A percentile compares a stretch with the other conserved stretches of the same genome.
These are phyloP conservation scores for Corynorhinus townsendii DNA, from an alignment of 2,113 vertebrate species.

Conservation along the genomic window DNA sequence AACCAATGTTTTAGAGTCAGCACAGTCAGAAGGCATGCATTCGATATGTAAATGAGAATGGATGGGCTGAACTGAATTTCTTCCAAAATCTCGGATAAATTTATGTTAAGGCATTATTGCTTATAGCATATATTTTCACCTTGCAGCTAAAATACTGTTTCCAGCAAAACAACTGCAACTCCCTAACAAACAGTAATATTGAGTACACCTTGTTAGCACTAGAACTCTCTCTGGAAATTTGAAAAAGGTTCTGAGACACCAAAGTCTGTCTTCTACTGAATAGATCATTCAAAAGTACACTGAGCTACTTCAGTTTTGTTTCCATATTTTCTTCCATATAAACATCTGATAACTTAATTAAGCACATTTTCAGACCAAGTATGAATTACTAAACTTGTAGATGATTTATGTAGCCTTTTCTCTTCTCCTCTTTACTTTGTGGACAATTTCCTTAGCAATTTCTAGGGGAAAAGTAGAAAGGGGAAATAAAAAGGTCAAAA, in stretches of 20 bases:
- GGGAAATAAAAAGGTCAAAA: not conserved
- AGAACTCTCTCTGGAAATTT: conserved; percentile 17
- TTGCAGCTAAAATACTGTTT: conserved; percentile 30
- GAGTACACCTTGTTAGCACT: not conserved
- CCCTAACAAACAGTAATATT: not conserved
- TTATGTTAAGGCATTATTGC: not conserved
- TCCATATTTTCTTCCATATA: not conserved
- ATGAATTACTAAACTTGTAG: not conserved
- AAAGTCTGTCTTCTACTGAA: not conserved
- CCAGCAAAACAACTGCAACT: not conserved
- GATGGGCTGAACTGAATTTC: conserved; percentile 4
- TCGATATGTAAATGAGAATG: conserved; percentile 9
- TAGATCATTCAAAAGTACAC: not conserved
- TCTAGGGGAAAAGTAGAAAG: not conserved
- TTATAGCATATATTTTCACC: conserved; percentile 14
- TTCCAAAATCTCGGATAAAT: conserved; percentile 5
- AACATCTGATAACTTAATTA: not conserved
- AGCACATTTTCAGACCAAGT: not conserved
- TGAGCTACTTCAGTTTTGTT: not conserved
- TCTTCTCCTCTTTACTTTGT: not conserved
- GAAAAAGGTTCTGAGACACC: not conserved
- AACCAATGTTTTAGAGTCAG: not conserved
- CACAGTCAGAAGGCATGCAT: not conserved
- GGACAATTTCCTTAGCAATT: not conserved
- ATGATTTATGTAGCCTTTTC: not conserved